Percentiles rank a stretch among this genome's conserved stretches.
These are phyloP conservation scores for Drosophila neonasuta DNA, from an alignment of 2,888 invertebrate species.

Conservation along the genomic window DNA sequence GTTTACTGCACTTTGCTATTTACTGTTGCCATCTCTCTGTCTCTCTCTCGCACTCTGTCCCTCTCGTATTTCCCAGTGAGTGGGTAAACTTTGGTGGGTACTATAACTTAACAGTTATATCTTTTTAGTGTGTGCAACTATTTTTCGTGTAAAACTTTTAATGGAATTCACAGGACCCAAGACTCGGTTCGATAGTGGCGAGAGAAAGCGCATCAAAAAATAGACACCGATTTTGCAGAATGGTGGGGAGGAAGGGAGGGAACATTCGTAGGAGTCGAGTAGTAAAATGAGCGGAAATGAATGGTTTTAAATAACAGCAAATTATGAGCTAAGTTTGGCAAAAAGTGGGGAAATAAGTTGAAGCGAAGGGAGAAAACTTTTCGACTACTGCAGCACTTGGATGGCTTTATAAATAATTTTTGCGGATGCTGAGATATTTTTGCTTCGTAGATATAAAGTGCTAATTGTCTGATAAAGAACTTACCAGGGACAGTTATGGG, in stretches of 20 bases:
- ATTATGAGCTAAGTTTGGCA: constrained; percentile 70
- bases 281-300: constrained; percentile 79
- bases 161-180: constrained; percentile 75
- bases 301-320: constrained; percentile 78
- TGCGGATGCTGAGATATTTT: constrained; percentile 56
- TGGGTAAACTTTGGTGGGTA: constrained; percentile 66
- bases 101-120: constrained; percentile 77
- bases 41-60: neutral
- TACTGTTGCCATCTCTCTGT: constrained; percentile 32
- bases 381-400: constrained; percentile 47
- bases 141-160: constrained; percentile 78
- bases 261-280: constrained; percentile 36
- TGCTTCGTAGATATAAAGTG: constrained; percentile 51
- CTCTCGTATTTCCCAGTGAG: neutral
- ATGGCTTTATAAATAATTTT: constrained; percentile 75
- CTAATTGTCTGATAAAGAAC: constrained; percentile 56
- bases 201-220: constrained; percentile 68
- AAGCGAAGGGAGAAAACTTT: constrained; percentile 57
- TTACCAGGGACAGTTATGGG: constrained; percentile 17
- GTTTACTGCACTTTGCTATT: constrained; percentile 71
- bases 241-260: neutral
- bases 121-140: constrained; percentile 77
- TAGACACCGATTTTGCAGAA: constrained; percentile 63
- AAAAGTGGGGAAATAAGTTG: constrained; percentile 50
- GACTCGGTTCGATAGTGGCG: constrained; percentile 65